These are phyloP conservation scores for Parotia lawesii DNA, from an alignment of 2,113 vertebrate species.

Conservation along the genomic window DNA sequence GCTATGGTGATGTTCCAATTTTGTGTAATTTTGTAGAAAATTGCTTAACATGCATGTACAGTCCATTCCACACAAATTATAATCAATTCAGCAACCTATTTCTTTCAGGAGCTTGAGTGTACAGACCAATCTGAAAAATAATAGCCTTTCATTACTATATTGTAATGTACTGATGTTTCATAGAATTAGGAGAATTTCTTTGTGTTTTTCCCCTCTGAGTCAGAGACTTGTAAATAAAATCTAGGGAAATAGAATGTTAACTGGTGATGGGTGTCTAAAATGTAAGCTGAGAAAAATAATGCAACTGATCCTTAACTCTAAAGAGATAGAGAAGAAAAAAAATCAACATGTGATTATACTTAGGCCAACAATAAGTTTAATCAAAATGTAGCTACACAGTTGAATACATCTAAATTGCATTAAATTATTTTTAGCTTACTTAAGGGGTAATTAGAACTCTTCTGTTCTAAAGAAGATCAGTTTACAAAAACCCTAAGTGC, in stretches of 20 bases:
- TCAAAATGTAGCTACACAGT: slow-evolving; percentile 1
- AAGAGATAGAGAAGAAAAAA: neutral
- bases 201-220: neutral
- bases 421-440: slow-evolving; percentile 26
- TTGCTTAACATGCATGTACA: neutral
- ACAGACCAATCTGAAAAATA: slow-evolving; percentile 24
- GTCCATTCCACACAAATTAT: slow-evolving; percentile 16
- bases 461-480: neutral
- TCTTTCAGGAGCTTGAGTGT: neutral
- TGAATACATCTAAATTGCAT: slow-evolving; percentile 35
- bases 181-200: neutral
- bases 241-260: neutral
- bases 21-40: slow-evolving; percentile 30
- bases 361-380: slow-evolving; percentile 36
- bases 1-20: slow-evolving; percentile 8
- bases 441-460: neutral
- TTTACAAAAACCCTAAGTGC: neutral
- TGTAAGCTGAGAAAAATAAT: neutral
- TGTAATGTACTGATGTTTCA: neutral
- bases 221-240: neutral
- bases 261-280: neutral
- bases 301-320: neutral
- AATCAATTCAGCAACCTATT: slow-evolving; percentile 10
- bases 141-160: neutral
- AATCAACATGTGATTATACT: neutral